Evolutionary conservation across 1,140 invertebrate species (phyloP).

Genomic region (Camponotus floridanus): DNA sequence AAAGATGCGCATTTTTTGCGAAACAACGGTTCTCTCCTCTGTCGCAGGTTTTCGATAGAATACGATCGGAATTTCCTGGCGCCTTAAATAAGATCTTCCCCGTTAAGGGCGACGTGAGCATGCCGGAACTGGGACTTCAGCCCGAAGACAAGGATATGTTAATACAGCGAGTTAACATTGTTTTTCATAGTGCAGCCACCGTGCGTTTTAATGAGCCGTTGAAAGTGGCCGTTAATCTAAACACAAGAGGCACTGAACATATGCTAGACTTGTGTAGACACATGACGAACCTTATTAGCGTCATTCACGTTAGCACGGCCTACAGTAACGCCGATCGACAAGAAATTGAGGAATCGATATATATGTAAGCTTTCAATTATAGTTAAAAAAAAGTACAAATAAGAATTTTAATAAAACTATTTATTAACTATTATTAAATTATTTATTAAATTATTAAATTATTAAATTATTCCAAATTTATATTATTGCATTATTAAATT

Average conservation of each 20-base stretch:
- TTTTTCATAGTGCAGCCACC: conserved; percentile 97
- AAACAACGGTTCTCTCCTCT: not conserved
- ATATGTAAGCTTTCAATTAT: conserved; percentile 84
- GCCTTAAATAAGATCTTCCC: conserved; percentile 92
- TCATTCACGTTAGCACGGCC: conserved; percentile 95
- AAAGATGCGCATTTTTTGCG: not conserved
- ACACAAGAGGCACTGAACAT: conserved; percentile 89
- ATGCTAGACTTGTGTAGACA: conserved; percentile 89
- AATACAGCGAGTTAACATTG: conserved; percentile 91
- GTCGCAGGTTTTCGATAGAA: conserved; percentile 90
- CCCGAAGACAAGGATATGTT: conserved; percentile 87
- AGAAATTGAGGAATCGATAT: conserved; percentile 91
- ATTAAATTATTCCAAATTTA: no score
- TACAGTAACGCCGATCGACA: conserved; percentile 93
- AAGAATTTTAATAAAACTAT: no score
- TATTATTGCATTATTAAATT: no score
- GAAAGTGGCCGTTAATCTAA: conserved; percentile 91
- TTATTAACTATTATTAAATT: no score
- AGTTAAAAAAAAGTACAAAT: not conserved
- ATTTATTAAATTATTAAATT: no score
- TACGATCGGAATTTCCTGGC: conserved; percentile 89
- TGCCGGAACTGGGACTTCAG: conserved; percentile 89
- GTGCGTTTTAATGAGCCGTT: conserved; percentile 91
- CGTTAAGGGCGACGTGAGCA: conserved; percentile 91
- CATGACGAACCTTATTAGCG: conserved; percentile 90